These are phyloP conservation scores for Hedya salicella DNA, from an alignment of 2,888 invertebrate genomes.

Conservation along the genomic window DNA sequence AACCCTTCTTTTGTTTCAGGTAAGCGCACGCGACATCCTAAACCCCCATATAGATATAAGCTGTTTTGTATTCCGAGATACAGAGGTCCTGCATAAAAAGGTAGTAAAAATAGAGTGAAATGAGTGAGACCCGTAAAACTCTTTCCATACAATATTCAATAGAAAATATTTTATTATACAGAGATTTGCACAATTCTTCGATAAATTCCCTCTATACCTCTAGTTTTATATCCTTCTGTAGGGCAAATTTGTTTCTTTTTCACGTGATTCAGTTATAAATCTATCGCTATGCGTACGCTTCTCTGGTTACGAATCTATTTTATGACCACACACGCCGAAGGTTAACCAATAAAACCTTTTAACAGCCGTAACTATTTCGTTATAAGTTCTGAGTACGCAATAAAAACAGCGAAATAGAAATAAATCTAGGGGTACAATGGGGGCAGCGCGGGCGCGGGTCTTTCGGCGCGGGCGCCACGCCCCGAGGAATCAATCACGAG, in stretches of 20 bases:
- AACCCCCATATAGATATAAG: slow-evolving; percentile 50
- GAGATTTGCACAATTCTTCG: slow-evolving; percentile 82
- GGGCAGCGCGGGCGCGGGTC: slow-evolving; percentile 47
- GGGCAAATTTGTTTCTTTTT: slow-evolving; percentile 82
- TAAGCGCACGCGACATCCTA: slow-evolving; percentile 62
- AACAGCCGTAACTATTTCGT: slow-evolving; percentile 84
- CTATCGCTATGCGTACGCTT: slow-evolving; percentile 77
- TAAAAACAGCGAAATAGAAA: slow-evolving; percentile 81
- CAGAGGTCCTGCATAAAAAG: slow-evolving; percentile 74
- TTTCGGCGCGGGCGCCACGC: slow-evolving; percentile 54
- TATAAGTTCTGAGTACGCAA: slow-evolving; percentile 84
- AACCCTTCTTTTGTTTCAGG: slow-evolving; percentile 62
- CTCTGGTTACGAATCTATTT: slow-evolving; percentile 83
- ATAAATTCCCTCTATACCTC: slow-evolving; percentile 80
- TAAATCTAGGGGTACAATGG: slow-evolving; percentile 79
- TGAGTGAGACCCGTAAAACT: slow-evolving; percentile 79
- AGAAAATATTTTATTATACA: slow-evolving; percentile 83
- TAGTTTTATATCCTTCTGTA: slow-evolving; percentile 79
- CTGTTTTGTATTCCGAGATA: slow-evolving; percentile 64
- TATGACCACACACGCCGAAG: slow-evolving; percentile 82
- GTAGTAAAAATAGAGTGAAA: slow-evolving; percentile 78
- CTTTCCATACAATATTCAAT: slow-evolving; percentile 84
- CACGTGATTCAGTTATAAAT: slow-evolving; percentile 82
- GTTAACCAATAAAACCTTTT: slow-evolving; percentile 85
- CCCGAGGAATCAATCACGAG: slow-evolving; percentile 74